A percentile compares a stretch with the other conserved stretches of the same genome.
Evolutionary conservation across 2,113 vertebrate species (phyloP).

Genomic region (Platysternon megacephalum): DNA sequence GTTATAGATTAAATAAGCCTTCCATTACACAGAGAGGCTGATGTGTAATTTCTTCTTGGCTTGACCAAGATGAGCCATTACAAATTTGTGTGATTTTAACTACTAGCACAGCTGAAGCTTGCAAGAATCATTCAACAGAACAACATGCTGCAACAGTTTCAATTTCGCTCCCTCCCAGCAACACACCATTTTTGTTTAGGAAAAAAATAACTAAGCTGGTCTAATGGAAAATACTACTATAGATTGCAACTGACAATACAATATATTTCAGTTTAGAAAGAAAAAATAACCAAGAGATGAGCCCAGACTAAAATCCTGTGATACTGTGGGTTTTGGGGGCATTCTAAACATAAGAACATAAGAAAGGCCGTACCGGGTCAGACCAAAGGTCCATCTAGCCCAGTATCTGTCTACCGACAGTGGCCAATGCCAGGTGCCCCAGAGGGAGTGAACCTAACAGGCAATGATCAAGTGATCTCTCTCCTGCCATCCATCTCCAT

Average conservation of each 20-base stretch:
- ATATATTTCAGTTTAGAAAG: neutral
- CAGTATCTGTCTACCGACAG: no score
- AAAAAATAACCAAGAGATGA: neutral
- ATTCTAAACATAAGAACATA: no score
- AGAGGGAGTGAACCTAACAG: no score
- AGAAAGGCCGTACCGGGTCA: no score
- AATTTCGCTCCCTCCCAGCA: neutral
- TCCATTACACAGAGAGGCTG: neutral
- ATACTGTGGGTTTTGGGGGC: neutral
- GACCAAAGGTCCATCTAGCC: no score
- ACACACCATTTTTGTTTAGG: neutral
- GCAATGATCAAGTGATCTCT: no score
- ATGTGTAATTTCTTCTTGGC: conserved; percentile 17
- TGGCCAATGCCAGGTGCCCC: no score
- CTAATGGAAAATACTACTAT: neutral
- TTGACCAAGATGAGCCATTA: neutral
- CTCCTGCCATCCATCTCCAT: no score
- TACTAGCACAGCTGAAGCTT: neutral
- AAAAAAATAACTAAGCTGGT: neutral
- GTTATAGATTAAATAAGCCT: conserved; percentile 12
- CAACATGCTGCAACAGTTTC: neutral
- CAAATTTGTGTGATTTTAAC: neutral
- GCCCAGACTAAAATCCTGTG: neutral
- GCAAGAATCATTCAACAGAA: neutral
- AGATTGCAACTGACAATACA: neutral